A percentile compares a stretch with the other conserved stretches of the same genome.
Conservation (phyloP, 2,797 vertebrate genomes). For the Australoheros facetus region DNA sequence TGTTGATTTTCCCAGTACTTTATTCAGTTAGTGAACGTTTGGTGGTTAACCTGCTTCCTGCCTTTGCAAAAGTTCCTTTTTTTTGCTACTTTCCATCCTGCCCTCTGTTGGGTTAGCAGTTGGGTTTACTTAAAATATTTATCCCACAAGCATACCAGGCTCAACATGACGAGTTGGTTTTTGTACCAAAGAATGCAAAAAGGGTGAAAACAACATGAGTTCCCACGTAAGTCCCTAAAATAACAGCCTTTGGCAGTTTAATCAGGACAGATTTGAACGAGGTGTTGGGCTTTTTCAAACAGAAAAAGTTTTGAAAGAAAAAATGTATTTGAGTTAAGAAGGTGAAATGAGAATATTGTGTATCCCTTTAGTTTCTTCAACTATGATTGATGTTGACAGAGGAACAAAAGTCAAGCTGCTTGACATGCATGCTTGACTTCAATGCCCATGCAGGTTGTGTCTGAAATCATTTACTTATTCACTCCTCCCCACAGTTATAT, state of each 20-base stretch:
- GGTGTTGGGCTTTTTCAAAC: no score
- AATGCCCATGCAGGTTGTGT: no score
- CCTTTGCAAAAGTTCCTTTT: not conserved
- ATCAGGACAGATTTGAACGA: not conserved
- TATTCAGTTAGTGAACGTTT: not conserved
- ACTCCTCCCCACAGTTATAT: no score
- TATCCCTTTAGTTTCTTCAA: no score
- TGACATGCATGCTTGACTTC: no score
- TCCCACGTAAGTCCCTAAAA: no score
- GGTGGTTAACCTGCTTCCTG: not conserved
- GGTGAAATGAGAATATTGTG: no score
- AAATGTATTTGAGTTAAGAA: no score
- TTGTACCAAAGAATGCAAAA: not conserved
- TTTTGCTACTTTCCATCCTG: not conserved
- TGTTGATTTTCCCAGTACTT: not conserved
- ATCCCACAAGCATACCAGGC: not conserved
- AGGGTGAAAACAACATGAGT: rapidly evolving
- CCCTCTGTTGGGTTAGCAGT: not conserved
- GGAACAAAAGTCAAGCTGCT: no score
- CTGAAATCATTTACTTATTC: no score
- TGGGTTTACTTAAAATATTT: not conserved
- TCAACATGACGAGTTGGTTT: rapidly evolving
- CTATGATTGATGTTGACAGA: no score
- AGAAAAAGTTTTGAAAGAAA: no score
- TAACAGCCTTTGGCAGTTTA: not conserved